phyloP scores from a whole-genome alignment of 2,797 vertebrate species.

The Rousettus madagascariensis region DNA sequence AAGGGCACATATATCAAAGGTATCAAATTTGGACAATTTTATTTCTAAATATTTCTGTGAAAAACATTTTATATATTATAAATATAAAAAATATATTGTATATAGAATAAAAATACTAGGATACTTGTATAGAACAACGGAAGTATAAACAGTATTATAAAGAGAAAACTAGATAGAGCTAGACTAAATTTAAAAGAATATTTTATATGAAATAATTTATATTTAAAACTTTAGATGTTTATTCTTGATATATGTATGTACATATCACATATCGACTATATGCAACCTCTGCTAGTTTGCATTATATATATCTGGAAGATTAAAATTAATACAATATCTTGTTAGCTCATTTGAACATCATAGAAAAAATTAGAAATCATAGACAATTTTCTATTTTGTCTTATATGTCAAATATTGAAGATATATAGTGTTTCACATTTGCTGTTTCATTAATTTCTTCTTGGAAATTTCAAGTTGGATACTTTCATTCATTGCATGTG shows the following conservation, averaged over 20 bases:
- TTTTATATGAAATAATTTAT: conserved; percentile 18
- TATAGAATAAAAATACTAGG: background rate
- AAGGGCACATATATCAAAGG: background rate
- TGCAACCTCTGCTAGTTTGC: background rate
- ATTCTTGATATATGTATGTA: background rate
- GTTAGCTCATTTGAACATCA: background rate
- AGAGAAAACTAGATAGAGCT: background rate
- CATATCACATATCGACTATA: background rate
- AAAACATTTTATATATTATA: background rate
- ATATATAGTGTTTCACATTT: background rate
- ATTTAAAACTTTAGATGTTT: conserved; percentile 14
- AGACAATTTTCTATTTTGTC: background rate
- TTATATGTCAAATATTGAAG: background rate
- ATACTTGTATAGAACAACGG: background rate
- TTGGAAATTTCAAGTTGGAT: conserved; percentile 17
- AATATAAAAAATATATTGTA: background rate
- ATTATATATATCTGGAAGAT: background rate
- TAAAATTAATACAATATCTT: conserved; percentile 1
- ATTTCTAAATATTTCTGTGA: background rate
- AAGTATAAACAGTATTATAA: background rate
- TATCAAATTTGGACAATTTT: background rate
- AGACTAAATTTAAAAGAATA: background rate
- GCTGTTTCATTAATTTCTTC: background rate
- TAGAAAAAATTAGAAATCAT: background rate
- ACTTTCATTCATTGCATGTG: background rate